These are phyloP conservation scores for Lycia hirtaria DNA, from an alignment of 2,888 invertebrate genomes.

Conservation along the genomic window DNA sequence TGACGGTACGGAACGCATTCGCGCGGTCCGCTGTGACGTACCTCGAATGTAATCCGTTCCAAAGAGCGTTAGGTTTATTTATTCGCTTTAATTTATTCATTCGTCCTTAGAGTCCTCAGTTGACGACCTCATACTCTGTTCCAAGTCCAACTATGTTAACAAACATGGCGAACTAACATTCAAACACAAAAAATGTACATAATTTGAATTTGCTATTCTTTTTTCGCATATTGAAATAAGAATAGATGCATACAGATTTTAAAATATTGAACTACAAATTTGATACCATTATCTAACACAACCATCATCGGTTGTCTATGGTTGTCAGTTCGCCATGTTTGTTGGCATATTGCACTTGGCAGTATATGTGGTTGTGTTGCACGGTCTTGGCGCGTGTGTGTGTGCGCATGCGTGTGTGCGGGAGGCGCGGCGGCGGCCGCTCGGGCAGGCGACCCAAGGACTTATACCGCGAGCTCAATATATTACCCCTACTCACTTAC, in stretches of 20 bases:
- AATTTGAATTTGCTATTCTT: too few relatives aligned
- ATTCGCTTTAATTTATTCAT: slow-evolving; percentile 75
- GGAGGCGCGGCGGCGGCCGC: slow-evolving; percentile 43
- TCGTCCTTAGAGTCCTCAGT: slow-evolving; percentile 53
- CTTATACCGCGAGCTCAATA: slow-evolving; percentile 54
- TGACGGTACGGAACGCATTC: slow-evolving; percentile 22
- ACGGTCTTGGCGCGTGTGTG: slow-evolving; percentile 48
- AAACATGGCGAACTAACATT: background rate
- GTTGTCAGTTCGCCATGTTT: slow-evolving; percentile 1
- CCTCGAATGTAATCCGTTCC: slow-evolving; percentile 76
- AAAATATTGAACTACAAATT: background rate
- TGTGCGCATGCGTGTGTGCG: slow-evolving; percentile 39
- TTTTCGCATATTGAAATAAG: background rate
- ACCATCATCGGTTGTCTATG: background rate
- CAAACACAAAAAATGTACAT: background rate
- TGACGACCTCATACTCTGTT: slow-evolving; percentile 43
- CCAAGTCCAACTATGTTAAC: background rate
- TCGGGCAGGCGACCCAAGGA: slow-evolving; percentile 67
- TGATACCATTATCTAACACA: background rate
- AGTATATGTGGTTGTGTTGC: slow-evolving; percentile 49
- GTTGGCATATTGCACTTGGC: slow-evolving; percentile 40
- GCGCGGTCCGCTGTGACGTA: slow-evolving; percentile 47
- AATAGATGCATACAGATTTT: background rate
- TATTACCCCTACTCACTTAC: slow-evolving; percentile 44
- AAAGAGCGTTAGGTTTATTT: slow-evolving; percentile 75